Evolutionary conservation across 2,888 invertebrate genomes (phyloP).

Genomic region (Carabus problematicus): DNA sequence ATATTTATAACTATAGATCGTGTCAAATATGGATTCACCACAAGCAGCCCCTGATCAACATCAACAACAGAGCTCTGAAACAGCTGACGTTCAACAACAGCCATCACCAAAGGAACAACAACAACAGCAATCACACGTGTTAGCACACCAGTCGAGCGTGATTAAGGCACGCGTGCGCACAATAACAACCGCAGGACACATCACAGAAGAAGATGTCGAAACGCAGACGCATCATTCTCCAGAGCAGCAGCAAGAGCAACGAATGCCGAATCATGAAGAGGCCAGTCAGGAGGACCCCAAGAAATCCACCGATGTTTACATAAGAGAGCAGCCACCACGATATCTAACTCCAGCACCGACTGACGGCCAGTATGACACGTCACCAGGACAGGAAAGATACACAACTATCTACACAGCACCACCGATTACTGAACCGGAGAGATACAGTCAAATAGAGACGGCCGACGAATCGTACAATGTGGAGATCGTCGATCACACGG

Average conservation of each 20-base stretch:
- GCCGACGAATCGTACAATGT: constrained; percentile 18
- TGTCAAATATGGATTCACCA: constrained; percentile 7
- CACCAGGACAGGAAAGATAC: constrained; percentile 24
- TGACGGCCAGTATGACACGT: constrained; percentile 23
- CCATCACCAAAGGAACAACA: neutral
- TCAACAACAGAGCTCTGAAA: constrained; percentile 46
- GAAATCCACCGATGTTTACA: neutral
- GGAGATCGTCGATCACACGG: constrained; percentile 5
- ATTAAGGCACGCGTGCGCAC: constrained; percentile 70
- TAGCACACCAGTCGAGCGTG: constrained; percentile 53
- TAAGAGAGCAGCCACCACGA: constrained; percentile 46
- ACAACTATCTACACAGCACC: constrained; percentile 20
- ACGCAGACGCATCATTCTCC: constrained; percentile 19
- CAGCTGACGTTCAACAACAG: neutral
- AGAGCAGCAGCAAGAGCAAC: constrained; percentile 15
- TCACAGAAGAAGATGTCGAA: constrained; percentile 55
- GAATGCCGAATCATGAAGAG: neutral
- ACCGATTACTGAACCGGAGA: constrained; percentile 2
- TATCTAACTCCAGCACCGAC: constrained; percentile 35
- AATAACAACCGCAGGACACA: constrained; percentile 69
- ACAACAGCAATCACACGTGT: constrained; percentile 9
- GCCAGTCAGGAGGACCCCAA: neutral
- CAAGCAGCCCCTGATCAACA: constrained; percentile 39
- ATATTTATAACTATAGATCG: no score
- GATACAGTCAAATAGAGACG: constrained; percentile 6